These are phyloP conservation scores for Coryphaenoides rupestris DNA, from an alignment of 2,113 vertebrate species.

Conservation along the genomic window DNA sequence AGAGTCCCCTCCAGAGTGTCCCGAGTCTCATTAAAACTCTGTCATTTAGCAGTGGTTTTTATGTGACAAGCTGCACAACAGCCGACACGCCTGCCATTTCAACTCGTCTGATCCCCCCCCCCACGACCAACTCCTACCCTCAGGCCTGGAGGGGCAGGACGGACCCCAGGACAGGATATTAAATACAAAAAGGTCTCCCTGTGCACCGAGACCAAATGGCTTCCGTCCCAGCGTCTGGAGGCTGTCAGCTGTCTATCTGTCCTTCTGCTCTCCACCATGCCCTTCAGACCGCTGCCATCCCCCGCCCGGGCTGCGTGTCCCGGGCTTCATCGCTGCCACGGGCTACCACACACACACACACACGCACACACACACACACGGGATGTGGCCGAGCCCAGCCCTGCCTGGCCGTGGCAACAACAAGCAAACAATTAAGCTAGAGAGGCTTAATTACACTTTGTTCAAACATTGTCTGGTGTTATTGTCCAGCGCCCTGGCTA, in stretches of 20 bases:
- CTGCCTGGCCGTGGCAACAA: too few relatives aligned
- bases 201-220: background rate
- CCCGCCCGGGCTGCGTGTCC: background rate
- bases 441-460: too few relatives aligned
- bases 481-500: too few relatives aligned
- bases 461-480: too few relatives aligned
- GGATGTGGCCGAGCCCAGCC: too few relatives aligned
- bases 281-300: constrained; percentile 2
- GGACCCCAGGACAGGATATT: background rate
- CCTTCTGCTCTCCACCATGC: background rate
- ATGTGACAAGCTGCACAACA: too few relatives aligned
- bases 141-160: background rate
- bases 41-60: too few relatives aligned
- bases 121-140: too few relatives aligned
- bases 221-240: background rate
- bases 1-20: too few relatives aligned
- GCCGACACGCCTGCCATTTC: background rate
- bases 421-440: too few relatives aligned
- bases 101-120: background rate
- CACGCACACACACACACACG: too few relatives aligned
- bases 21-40: too few relatives aligned
- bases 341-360: background rate
- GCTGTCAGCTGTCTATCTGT: background rate
- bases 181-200: background rate
- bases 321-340: background rate